Conservation (phyloP, 2,888 invertebrate genomes). For the Diaprepes abbreviatus region DNA sequence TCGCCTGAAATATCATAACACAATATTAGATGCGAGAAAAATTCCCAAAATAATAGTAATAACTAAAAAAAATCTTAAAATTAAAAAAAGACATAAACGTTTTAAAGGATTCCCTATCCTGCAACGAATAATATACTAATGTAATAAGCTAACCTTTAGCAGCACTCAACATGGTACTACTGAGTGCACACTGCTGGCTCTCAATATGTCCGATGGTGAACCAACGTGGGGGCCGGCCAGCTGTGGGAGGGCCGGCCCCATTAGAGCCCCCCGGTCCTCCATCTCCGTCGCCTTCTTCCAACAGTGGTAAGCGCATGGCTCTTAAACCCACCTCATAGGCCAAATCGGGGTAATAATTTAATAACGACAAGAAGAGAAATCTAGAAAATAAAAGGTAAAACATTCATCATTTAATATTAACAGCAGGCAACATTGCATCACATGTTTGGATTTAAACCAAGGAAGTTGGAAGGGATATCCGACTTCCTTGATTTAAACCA, state of each 20-base stretch:
- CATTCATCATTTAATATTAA: no score
- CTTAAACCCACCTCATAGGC: conserved; percentile 84
- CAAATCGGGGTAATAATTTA: conserved; percentile 82
- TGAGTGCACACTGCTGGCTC: conserved; percentile 84
- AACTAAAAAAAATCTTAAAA: no score
- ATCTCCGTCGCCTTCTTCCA: conserved; percentile 80
- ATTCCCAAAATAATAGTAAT: background rate
- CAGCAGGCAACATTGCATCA: no score
- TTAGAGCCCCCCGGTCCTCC: conserved; percentile 57
- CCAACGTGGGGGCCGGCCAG: conserved; percentile 79
- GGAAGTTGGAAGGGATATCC: no score
- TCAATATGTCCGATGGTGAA: conserved; percentile 86
- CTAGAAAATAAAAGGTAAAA: no score
- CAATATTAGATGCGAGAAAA: background rate
- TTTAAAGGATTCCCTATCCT: no score
- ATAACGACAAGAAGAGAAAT: conserved; percentile 82
- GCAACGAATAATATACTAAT: no score
- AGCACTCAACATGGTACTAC: conserved; percentile 81
- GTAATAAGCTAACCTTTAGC: conserved; percentile 73
- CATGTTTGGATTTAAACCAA: no score
- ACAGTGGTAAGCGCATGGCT: conserved; percentile 84
- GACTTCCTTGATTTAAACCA: no score
- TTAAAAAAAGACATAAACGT: no score
- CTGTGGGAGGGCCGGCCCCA: conserved; percentile 57
- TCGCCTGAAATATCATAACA: conserved; percentile 67